These are phyloP conservation scores for Bradypus variegatus DNA, from an alignment of 2,797 vertebrate genomes.

Conservation along the genomic window DNA sequence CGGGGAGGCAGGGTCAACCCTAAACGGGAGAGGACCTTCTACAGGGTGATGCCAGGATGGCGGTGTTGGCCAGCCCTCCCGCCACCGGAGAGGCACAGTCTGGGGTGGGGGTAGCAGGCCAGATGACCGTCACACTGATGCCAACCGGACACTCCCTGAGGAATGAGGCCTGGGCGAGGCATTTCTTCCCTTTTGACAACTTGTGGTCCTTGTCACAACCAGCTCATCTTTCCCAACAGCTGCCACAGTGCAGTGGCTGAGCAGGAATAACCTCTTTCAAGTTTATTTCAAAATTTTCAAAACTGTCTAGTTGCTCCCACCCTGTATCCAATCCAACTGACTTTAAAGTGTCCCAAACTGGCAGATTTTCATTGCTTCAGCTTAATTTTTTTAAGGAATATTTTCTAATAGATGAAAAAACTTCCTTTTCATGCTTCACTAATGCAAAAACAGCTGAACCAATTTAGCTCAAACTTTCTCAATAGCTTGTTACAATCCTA, in stretches of 20 bases:
- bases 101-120: too few species aligned
- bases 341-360: neutral
- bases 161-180: accelerated
- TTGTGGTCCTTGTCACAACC: accelerated
- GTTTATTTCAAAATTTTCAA: neutral
- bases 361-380: neutral
- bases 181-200: accelerated
- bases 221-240: neutral
- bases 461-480: slow-evolving; percentile 63
- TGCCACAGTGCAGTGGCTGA: neutral
- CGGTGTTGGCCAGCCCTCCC: accelerated
- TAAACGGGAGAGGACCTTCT: too few species aligned
- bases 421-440: slow-evolving; percentile 58
- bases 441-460: slow-evolving; percentile 63
- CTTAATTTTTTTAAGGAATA: slow-evolving; percentile 33
- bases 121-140: too few species aligned
- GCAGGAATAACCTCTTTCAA: neutral
- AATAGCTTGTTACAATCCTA: slow-evolving; percentile 63
- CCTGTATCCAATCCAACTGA: neutral
- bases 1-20: neutral
- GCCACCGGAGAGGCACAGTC: accelerated
- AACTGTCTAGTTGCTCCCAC: neutral
- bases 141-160: accelerated
- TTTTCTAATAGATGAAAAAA: slow-evolving; percentile 59
- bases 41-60: accelerated